A percentile compares a stretch with the other conserved stretches of the same genome.
Evolutionary conservation across 2,797 vertebrate genomes (phyloP).

Genomic region (Peromyscus eremicus): DNA sequence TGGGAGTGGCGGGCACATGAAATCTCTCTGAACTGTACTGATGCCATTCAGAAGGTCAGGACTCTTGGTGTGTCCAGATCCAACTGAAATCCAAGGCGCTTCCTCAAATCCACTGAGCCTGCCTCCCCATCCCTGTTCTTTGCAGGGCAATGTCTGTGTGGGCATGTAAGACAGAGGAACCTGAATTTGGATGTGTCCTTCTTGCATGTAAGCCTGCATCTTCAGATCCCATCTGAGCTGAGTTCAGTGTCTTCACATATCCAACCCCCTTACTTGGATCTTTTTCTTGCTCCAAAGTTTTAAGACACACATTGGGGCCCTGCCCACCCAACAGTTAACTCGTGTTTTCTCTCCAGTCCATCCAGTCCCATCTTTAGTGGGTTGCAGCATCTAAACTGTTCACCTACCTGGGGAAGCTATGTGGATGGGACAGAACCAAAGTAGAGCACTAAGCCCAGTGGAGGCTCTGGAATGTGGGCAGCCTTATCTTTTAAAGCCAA

Average conservation of each 20-base stretch:
- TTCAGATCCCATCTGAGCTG: not conserved
- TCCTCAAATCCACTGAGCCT: not conserved
- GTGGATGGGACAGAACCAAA: not conserved
- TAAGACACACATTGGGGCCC: too few relatives aligned
- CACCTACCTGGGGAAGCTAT: not conserved
- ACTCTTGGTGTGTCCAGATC: not conserved
- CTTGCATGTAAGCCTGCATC: not conserved
- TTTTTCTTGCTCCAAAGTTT: too few relatives aligned
- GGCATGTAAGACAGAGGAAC: not conserved
- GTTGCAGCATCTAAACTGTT: not conserved
- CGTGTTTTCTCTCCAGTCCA: too few relatives aligned
- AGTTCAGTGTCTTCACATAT: not conserved
- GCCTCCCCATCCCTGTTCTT: not conserved
- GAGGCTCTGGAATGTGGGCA: slow-evolving; percentile 72
- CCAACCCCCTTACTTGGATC: too few relatives aligned
- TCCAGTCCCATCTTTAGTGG: not conserved
- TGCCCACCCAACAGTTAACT: not conserved
- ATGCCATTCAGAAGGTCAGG: not conserved
- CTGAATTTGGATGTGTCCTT: not conserved
- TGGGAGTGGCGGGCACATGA: not conserved
- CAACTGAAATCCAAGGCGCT: not conserved
- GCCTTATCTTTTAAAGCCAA: slow-evolving; percentile 44
- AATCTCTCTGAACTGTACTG: not conserved
- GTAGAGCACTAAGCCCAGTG: slow-evolving; percentile 18
- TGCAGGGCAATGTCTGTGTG: not conserved